Percentiles rank a stretch among this genome's conserved stretches.
These are phyloP conservation scores for Solea solea DNA, from an alignment of 2,113 vertebrate genomes.

Conservation along the genomic window DNA sequence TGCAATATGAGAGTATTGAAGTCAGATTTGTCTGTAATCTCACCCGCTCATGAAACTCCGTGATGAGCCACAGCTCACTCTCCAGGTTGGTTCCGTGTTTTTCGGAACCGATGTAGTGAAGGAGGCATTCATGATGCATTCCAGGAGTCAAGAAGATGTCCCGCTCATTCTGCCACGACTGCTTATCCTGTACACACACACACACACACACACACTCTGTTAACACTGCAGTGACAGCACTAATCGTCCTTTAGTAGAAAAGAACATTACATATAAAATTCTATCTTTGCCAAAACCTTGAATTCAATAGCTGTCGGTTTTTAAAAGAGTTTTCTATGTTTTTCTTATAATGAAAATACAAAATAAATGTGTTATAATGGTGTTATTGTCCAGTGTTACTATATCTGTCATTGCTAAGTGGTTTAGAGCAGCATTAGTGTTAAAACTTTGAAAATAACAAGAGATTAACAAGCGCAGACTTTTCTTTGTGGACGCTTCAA, in stretches of 20 bases:
- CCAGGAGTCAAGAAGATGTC: constrained; percentile 94
- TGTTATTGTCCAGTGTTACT: too few relatives aligned
- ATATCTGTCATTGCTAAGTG: too few relatives aligned
- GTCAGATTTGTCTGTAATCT: constrained; percentile 14
- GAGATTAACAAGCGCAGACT: too few relatives aligned
- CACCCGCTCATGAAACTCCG: constrained; percentile 96
- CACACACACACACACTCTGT: not conserved
- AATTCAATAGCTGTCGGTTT: too few relatives aligned
- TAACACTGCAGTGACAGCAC: not conserved
- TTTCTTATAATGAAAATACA: too few relatives aligned
- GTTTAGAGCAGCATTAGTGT: too few relatives aligned
- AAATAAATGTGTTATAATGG: too few relatives aligned
- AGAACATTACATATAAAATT: too few relatives aligned
- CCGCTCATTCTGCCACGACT: constrained; percentile 98
- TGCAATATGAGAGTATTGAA: not conserved
- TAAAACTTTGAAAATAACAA: too few relatives aligned
- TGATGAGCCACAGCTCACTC: constrained; percentile 95
- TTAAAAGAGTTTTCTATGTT: too few relatives aligned
- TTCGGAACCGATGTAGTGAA: constrained; percentile 95
- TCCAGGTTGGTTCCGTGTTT: constrained; percentile 95
- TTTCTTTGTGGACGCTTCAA: too few relatives aligned
- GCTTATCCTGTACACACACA: constrained; percentile 87
- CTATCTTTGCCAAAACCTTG: too few relatives aligned
- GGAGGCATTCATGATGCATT: constrained; percentile 95
- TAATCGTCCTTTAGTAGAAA: not conserved